phyloP scores from a whole-genome alignment of 2,113 vertebrate species.

The Calypte anna region DNA sequence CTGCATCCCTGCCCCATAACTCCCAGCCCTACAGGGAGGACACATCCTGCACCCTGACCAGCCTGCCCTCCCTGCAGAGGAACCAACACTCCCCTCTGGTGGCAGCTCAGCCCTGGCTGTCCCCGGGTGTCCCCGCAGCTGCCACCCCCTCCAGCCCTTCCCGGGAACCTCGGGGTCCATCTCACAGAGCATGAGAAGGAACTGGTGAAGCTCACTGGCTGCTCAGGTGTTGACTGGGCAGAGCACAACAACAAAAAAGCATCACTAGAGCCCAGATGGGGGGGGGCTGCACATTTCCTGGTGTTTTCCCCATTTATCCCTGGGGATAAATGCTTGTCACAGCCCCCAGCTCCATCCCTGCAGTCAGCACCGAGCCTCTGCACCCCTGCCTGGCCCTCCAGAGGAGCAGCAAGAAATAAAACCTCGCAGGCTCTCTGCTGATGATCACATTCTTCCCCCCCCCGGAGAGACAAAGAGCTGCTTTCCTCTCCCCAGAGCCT shows the following conservation, averaged over 20 bases:
- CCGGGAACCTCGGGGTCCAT: no score
- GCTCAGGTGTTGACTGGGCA: accelerated
- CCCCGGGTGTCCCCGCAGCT: neutral
- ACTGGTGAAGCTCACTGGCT: neutral
- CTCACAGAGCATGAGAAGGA: neutral
- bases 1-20: neutral
- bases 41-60: neutral
- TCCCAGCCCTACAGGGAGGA: no score
- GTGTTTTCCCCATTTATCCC: neutral
- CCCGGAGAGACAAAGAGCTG: neutral
- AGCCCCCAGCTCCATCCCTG: neutral
- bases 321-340: neutral
- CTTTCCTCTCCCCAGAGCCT: neutral
- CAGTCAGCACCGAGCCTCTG: neutral
- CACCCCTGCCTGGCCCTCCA: neutral
- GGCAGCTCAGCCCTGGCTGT: neutral
- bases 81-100: conserved; percentile 47
- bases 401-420: neutral
- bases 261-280: neutral
- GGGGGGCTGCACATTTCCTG: neutral
- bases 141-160: neutral
- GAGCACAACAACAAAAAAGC: neutral
- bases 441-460: neutral
- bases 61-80: neutral
- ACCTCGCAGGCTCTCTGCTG: neutral